These are phyloP conservation scores for Neelides folsomi DNA, from an alignment of 2,888 invertebrate genomes.

Conservation along the genomic window DNA sequence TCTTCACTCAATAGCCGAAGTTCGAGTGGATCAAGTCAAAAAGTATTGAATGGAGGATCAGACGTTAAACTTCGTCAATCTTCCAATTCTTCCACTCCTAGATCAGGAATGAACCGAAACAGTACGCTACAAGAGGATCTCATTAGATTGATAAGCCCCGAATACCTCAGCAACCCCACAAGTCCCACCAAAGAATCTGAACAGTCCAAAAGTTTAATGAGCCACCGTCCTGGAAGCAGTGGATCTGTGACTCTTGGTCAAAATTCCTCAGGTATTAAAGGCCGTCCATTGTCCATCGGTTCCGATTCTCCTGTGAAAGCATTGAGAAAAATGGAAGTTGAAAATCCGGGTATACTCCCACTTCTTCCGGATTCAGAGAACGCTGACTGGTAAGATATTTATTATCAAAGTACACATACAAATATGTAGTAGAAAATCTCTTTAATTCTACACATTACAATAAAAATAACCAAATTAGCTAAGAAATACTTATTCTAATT, in stretches of 20 bases:
- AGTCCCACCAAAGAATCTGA: constrained; percentile 6
- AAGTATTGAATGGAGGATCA: constrained; percentile 37
- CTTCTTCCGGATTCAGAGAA: constrained; percentile 55
- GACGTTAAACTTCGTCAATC: constrained; percentile 47
- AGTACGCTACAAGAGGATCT: constrained; percentile 69
- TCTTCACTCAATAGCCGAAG: constrained; percentile 10
- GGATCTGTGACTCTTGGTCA: constrained; percentile 13
- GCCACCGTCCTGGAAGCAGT: constrained; percentile 12
- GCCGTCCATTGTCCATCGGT: too few relatives aligned
- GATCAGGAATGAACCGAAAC: constrained; percentile 38
- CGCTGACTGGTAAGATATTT: constrained; percentile 39
- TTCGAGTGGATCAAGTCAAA: constrained; percentile 18
- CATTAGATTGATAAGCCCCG: constrained; percentile 73
- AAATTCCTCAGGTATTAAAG: too few relatives aligned
- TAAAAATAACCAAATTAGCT: too few relatives aligned
- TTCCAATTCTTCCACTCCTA: constrained; percentile 35
- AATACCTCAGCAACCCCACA: constrained; percentile 41
- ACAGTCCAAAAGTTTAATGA: not conserved
- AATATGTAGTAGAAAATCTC: too few relatives aligned
- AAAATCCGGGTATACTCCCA: constrained; percentile 36
- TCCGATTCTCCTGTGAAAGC: too few relatives aligned
- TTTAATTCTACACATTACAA: too few relatives aligned
- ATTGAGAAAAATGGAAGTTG: too few relatives aligned
- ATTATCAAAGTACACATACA: too few relatives aligned
- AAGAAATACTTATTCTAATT: too few relatives aligned